Percentiles rank a stretch among this genome's conserved stretches.
phyloP scores from a whole-genome alignment of 1,140 invertebrate genomes.

The Melipona quadrifasciata region DNA sequence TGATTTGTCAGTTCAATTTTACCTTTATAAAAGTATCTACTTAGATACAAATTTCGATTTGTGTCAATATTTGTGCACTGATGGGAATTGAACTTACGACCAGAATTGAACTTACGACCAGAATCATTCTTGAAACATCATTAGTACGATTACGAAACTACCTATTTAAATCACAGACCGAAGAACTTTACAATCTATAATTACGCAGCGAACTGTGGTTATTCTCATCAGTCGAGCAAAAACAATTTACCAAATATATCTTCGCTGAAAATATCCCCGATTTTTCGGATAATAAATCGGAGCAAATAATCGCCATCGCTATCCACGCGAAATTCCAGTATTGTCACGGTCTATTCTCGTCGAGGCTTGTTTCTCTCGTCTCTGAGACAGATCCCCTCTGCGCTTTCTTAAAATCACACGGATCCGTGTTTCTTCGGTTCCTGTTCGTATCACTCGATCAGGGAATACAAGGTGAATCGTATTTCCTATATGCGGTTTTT shows the following conservation, averaged over 20 bases:
- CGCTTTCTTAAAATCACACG: conserved; percentile 36
- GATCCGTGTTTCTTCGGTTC: conserved; percentile 16
- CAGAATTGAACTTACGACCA: too few relatives aligned
- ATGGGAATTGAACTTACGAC: too few relatives aligned
- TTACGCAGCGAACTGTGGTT: too few relatives aligned
- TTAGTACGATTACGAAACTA: too few relatives aligned
- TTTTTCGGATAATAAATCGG: background rate
- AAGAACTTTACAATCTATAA: too few relatives aligned
- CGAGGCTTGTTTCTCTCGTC: background rate
- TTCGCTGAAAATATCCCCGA: background rate
- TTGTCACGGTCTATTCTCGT: conserved; percentile 15
- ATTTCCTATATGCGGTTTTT: conserved; percentile 52
- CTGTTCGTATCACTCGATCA: conserved; percentile 40
- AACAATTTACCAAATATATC: background rate
- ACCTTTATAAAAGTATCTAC: too few relatives aligned
- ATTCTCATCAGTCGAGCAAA: too few relatives aligned
- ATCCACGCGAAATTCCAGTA: background rate
- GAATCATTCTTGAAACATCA: too few relatives aligned
- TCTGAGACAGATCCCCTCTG: background rate
- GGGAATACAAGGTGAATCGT: conserved; percentile 47
- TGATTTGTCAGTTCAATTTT: too few relatives aligned
- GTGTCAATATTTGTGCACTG: too few relatives aligned
- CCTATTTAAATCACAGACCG: too few relatives aligned
- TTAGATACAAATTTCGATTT: too few relatives aligned
- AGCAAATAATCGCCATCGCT: background rate